Conservation (phyloP, 2,113 vertebrate species). For the Chauna torquata region DNA sequence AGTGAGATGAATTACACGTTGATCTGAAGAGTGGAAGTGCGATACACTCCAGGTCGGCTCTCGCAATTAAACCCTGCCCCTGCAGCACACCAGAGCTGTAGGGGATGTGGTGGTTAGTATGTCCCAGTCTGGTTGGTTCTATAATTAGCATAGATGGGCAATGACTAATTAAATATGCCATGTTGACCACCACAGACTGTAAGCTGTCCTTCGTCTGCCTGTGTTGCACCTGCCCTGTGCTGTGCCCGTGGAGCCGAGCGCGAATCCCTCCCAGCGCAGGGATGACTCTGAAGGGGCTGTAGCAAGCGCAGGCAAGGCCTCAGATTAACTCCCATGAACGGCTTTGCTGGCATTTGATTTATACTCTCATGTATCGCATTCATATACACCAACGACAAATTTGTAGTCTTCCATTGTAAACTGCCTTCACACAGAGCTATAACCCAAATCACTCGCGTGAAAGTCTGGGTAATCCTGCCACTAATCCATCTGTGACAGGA, state of each 20-base stretch:
- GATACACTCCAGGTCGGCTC: not conserved
- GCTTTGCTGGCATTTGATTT: not conserved
- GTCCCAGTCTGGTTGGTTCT: not conserved
- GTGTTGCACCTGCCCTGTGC: not conserved
- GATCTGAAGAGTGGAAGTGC: not conserved
- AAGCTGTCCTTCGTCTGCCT: not conserved
- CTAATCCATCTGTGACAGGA: not conserved
- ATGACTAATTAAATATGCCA: not conserved
- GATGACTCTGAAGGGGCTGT: not conserved
- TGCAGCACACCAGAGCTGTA: not conserved
- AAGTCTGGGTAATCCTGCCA: not conserved
- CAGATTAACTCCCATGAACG: not conserved
- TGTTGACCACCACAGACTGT: not conserved
- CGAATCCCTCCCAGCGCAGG: accelerated
- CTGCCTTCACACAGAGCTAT: not conserved
- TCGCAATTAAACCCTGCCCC: not conserved
- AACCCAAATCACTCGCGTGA: not conserved
- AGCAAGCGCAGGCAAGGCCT: not conserved
- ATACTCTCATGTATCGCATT: not conserved
- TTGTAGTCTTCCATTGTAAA: not conserved
- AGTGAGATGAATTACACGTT: not conserved
- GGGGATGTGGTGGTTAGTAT: not conserved
- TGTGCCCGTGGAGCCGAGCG: not conserved
- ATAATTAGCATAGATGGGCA: not conserved
- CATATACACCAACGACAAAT: not conserved